Conservation (phyloP, 2,797 vertebrate genomes). For the Tarsius wallacei region DNA sequence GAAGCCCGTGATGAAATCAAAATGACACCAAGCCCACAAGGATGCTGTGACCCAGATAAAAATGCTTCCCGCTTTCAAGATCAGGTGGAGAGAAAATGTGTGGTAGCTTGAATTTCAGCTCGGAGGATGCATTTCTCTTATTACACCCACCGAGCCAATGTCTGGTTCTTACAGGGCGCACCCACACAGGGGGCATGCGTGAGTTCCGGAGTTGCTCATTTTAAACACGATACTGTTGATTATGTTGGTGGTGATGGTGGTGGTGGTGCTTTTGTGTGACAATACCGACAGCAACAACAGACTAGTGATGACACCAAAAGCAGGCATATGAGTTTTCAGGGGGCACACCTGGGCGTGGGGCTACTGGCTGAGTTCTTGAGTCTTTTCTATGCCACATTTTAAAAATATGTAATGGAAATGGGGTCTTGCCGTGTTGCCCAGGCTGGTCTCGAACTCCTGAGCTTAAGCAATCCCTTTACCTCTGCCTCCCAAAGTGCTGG, state of each 20-base stretch:
- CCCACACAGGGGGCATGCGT: too few species aligned
- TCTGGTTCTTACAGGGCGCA: too few species aligned
- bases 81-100: rapidly evolving
- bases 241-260: too few species aligned
- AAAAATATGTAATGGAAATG: neutral
- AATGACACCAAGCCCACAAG: too few species aligned
- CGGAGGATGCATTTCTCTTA: neutral
- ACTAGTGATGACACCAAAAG: too few species aligned
- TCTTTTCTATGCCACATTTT: too few species aligned
- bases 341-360: too few species aligned
- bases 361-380: too few species aligned
- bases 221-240: neutral
- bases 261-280: too few species aligned
- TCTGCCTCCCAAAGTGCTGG: neutral
- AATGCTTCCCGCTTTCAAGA: too few species aligned
- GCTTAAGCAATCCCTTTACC: neutral
- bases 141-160: neutral
- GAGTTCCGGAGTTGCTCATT: neutral
- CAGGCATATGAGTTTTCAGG: too few species aligned
- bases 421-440: neutral
- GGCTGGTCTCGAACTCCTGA: neutral
- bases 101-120: rapidly evolving
- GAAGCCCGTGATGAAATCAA: neutral
- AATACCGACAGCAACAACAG: too few species aligned
- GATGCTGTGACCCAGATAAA: rapidly evolving